Evolutionary conservation across 1,140 invertebrate species (phyloP).

Genomic region (Colletes gigas): DNA sequence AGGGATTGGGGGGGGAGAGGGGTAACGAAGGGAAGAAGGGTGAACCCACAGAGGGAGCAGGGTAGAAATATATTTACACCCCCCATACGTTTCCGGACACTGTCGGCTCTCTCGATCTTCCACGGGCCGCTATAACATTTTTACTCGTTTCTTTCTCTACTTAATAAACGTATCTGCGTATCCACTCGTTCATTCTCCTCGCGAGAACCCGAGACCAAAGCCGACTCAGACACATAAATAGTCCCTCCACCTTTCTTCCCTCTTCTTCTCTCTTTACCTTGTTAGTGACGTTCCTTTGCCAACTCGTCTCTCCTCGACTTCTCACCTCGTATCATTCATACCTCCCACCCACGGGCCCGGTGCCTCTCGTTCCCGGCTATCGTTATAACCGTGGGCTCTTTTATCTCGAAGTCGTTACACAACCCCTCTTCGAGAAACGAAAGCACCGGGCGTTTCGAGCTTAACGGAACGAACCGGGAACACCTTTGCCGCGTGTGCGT

Average conservation of each 20-base stretch:
- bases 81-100: too few relatives aligned
- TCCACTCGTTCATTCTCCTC: constrained; percentile 39
- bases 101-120: not conserved
- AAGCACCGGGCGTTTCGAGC: not conserved
- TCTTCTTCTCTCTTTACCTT: not conserved
- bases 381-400: constrained; percentile 45
- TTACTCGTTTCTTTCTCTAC: constrained; percentile 14
- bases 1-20: too few relatives aligned
- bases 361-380: constrained; percentile 48
- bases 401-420: constrained; percentile 24
- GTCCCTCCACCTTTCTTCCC: constrained; percentile 23
- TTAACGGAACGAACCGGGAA: not conserved
- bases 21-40: constrained; percentile 10
- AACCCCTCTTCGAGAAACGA: constrained; percentile 21
- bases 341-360: constrained; percentile 23
- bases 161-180: constrained; percentile 60
- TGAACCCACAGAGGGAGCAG: too few relatives aligned
- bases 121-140: not conserved
- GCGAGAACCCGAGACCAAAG: constrained; percentile 49
- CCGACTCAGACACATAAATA: constrained; percentile 65
- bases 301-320: constrained; percentile 48
- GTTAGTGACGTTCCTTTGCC: not conserved
- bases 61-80: too few relatives aligned
- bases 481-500: constrained; percentile 7
- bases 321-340: constrained; percentile 56